Conservation (phyloP, 1,140 invertebrate genomes). For the Philaenus spumarius region DNA sequence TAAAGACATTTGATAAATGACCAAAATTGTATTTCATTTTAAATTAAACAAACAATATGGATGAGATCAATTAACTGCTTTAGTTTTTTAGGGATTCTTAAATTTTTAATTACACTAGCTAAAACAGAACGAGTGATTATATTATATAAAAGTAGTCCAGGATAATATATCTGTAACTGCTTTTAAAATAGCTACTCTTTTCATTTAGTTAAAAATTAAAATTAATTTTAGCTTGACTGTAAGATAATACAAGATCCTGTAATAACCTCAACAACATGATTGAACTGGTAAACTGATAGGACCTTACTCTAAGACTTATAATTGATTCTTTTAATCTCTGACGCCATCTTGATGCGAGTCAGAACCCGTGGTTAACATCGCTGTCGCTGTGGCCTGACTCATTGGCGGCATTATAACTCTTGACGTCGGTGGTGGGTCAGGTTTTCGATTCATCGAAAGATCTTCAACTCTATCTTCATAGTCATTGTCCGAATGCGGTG, state of each 20-base stretch:
- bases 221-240: neutral
- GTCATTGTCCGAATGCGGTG: slow-evolving; percentile 10
- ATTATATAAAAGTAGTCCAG: too few species aligned
- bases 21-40: too few species aligned
- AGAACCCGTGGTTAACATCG: slow-evolving; percentile 28
- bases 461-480: slow-evolving; percentile 44
- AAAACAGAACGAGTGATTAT: too few species aligned
- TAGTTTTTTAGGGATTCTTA: too few species aligned
- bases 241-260: neutral
- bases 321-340: slow-evolving; percentile 7
- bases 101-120: too few species aligned
- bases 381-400: slow-evolving; percentile 27
- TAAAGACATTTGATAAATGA: too few species aligned
- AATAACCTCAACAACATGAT: neutral
- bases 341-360: slow-evolving; percentile 21
- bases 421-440: slow-evolving; percentile 28
- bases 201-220: neutral
- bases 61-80: too few species aligned
- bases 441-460: slow-evolving; percentile 40
- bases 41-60: too few species aligned
- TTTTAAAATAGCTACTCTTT: neutral
- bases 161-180: neutral
- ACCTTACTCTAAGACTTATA: neutral
- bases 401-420: slow-evolving; percentile 35
- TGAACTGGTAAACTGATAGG: neutral